Base-by-base conservation (phyloP, 2,113 vertebrate genomes). In the Geococcyx californianus region DNA sequence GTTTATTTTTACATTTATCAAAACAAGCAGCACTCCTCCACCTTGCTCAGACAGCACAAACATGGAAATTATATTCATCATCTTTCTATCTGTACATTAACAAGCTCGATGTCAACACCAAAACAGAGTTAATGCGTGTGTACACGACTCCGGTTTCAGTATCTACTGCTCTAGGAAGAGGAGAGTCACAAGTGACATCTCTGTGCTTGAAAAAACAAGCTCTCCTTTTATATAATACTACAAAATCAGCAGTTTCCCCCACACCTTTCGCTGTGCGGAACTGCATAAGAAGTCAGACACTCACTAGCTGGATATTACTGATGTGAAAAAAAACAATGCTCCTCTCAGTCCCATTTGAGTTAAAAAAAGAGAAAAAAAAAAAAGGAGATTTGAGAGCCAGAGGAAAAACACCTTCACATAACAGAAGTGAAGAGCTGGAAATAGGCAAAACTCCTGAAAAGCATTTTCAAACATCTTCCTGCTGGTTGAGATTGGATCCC, bases 31-130 rank as follows among this genome's bases (percentile, higher is more conserved):
- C 21, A 40, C 47, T 47, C 38, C 10, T 23, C n/a, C 31, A 54
- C 45, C 31, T 49, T n/a, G 26, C 36, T 72, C 63, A 70, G 47
- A 34, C 15, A 45, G 21, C 1, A 1, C 21, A 24, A 34, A 68
- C 49, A 63, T 7, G 1, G 20, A 52, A 34, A 47, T 3, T 0
- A 38, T 16, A 34, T 68, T 40, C 0, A 58, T 38, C 33, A 45
- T 28, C 45, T 52, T 75, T 76, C 23, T 42, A 52, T 33, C 31
- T n/a, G 63, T 70, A 72, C 16, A 21, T 40, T n/a, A 66, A 42
- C 23, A 55, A 89, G 34, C 40, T 45, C 20, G 47, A 38, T 20
- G 49, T 9, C 66, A 60, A 47, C 44, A 42, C 15, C 0, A 0
- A 66, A 58, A 42, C 23, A 77, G 45, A 72, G 60, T 25, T 47